These are phyloP conservation scores for Cremastinae sp. DNA, from an alignment of 2,888 invertebrate species.

Conservation along the genomic window DNA sequence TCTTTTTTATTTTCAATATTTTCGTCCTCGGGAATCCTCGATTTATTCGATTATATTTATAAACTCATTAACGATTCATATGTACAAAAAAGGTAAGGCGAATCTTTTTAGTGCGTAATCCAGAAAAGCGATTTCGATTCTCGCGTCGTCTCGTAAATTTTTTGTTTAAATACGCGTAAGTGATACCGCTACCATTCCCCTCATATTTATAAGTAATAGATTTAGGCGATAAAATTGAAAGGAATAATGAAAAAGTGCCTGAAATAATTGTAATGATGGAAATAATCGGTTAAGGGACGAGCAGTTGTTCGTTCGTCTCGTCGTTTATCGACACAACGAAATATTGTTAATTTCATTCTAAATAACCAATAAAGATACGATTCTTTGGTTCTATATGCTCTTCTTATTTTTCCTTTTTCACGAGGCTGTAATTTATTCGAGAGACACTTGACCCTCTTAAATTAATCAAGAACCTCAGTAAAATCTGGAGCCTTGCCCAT, in stretches of 20 bases:
- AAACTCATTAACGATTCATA: constrained; percentile 31
- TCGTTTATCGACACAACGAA: constrained; percentile 24
- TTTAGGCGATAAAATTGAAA: constrained; percentile 13
- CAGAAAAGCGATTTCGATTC: constrained; percentile 28
- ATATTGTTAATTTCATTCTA: constrained; percentile 54
- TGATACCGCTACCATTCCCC: constrained; percentile 25
- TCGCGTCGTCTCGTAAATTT: constrained; percentile 22
- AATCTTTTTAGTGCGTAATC: constrained; percentile 44
- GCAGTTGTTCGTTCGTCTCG: constrained; percentile 19
- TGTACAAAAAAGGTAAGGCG: constrained; percentile 34
- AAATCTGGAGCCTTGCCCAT: no score
- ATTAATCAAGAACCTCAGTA: no score
- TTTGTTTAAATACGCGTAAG: constrained; percentile 16
- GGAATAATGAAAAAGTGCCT: constrained; percentile 27
- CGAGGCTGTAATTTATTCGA: background rate
- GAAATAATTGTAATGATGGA: constrained; percentile 32
- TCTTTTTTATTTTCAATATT: background rate
- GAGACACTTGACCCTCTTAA: background rate
- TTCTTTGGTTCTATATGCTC: constrained; percentile 35
- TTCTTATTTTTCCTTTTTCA: constrained; percentile 1
- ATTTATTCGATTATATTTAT: constrained; percentile 39
- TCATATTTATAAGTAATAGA: constrained; percentile 30
- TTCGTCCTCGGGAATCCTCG: constrained; percentile 25
- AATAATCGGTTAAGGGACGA: constrained; percentile 16
- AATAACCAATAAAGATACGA: constrained; percentile 54